Base-by-base conservation (phyloP, 2,888 invertebrate species). In the Drosophila affinis region DNA sequence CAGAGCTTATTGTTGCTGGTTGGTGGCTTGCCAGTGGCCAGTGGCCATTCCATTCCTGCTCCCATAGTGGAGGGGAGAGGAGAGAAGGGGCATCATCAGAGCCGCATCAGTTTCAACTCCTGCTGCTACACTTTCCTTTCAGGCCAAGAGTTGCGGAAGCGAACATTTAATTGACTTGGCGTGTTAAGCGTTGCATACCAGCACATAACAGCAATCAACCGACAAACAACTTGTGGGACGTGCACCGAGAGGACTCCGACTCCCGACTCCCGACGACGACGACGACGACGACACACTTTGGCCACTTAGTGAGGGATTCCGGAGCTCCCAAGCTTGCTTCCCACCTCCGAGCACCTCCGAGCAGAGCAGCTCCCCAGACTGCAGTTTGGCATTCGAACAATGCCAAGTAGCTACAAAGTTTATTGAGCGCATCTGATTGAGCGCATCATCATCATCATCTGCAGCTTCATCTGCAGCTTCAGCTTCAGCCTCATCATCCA, bases 111-210 rank as follows among this genome's bases (percentile, higher is more conserved):
- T 12, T 17, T 3, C 14, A 39, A 14, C 39, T 39, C 18, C 17
- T 52, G 21, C 24, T 79, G 79, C 77, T 71, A 79, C 83, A 86
- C 71, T 85, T 84, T 79, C 79, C 59, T 73, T 70, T 59, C 32
- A 39, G 78, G 54, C 63, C 82, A 72, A 52, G 65, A 51, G 59
- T 77, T 83, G 80, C 81, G 81, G 87, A 87, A 81, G 81, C 85
- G 69, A 65, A 76, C 73, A 78, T 82, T 82, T 82, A 87, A 87
- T 82, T 82, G 82, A 87, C 81, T 82, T 82, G 81, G 78, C 82
- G 78, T 83, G 82, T 83, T 83, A 85, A 76, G 77, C 72, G 77
- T 74, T 76, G 80, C 86, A 80, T 80, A 79, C 76, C 80, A 76
- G 82, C 82, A 76, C 80, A 80, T 80, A 85, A 67, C 86, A 73